A percentile compares a stretch with the other conserved stretches of the same genome.
Evolutionary conservation across 1,140 invertebrate species (phyloP).

Genomic region (Apolygus lucorum): DNA sequence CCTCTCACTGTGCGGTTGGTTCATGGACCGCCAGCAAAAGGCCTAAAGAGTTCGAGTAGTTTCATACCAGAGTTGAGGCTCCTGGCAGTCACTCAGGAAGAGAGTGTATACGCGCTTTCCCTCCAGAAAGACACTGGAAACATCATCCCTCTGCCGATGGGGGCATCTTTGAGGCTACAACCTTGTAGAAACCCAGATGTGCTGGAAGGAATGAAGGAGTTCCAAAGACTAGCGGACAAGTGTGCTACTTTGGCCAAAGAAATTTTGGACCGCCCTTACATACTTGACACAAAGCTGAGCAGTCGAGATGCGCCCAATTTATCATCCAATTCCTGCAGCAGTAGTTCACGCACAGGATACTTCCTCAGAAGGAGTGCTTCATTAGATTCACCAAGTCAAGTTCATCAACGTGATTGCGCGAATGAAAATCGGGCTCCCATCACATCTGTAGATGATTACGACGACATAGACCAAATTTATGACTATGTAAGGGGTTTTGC

Average conservation of each 20-base stretch:
- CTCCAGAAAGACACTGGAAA: slow-evolving; percentile 67
- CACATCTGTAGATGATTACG: slow-evolving; percentile 60
- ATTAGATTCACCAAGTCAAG: slow-evolving; percentile 54
- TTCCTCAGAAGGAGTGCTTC: slow-evolving; percentile 60
- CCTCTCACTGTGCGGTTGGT: slow-evolving; percentile 84
- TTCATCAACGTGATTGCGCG: too few species aligned
- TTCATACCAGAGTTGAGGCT: slow-evolving; percentile 72
- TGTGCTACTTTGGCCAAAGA: slow-evolving; percentile 68
- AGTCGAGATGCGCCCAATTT: slow-evolving; percentile 26
- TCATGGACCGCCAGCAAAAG: slow-evolving; percentile 71
- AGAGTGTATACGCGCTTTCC: slow-evolving; percentile 72
- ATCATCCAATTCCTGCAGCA: slow-evolving; percentile 40
- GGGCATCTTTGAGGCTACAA: slow-evolving; percentile 75
- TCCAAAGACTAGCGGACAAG: slow-evolving; percentile 67
- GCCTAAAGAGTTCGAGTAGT: slow-evolving; percentile 64
- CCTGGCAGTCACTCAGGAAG: slow-evolving; percentile 73
- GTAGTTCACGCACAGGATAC: slow-evolving; percentile 48
- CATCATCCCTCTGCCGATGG: slow-evolving; percentile 70
- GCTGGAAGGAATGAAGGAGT: slow-evolving; percentile 68
- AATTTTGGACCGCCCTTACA: slow-evolving; percentile 68
- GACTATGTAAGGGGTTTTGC: slow-evolving; percentile 88
- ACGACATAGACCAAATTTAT: slow-evolving; percentile 95
- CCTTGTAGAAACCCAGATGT: slow-evolving; percentile 73
- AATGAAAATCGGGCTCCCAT: too few species aligned
- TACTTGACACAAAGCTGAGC: slow-evolving; percentile 60